A percentile compares a stretch with the other conserved stretches of the same genome.
These are phyloP conservation scores for Torymus tubicola DNA, from an alignment of 2,888 invertebrate species.

Conservation along the genomic window DNA sequence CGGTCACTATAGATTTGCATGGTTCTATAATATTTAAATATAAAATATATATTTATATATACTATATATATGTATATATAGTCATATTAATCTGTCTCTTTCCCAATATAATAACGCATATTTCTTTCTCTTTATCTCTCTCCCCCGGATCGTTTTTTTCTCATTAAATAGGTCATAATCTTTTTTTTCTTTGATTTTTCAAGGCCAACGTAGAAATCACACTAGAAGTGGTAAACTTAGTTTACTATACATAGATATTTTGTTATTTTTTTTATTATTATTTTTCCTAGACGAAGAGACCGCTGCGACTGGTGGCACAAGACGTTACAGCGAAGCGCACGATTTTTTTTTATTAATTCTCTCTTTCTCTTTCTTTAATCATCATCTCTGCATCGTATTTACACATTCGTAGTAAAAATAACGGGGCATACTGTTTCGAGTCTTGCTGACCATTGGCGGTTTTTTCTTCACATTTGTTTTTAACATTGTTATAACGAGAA, in stretches of 20 bases:
- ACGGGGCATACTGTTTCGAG: slow-evolving; percentile 52
- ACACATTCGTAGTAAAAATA: slow-evolving; percentile 56
- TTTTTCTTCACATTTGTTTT: not conserved
- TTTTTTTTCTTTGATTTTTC: slow-evolving; percentile 70
- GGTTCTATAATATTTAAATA: slow-evolving; percentile 69
- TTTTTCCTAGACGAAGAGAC: slow-evolving; percentile 51
- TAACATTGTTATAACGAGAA: slow-evolving; percentile 37
- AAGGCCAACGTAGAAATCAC: slow-evolving; percentile 76
- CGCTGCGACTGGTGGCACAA: slow-evolving; percentile 53
- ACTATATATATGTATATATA: slow-evolving; percentile 61
- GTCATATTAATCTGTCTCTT: slow-evolving; percentile 66
- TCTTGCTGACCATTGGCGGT: slow-evolving; percentile 55
- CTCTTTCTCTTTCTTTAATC: not conserved
- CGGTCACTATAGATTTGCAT: slow-evolving; percentile 65
- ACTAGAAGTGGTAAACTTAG: slow-evolving; percentile 72
- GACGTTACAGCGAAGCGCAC: slow-evolving; percentile 56
- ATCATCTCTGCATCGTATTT: slow-evolving; percentile 46
- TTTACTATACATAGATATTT: slow-evolving; percentile 57
- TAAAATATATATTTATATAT: slow-evolving; percentile 69
- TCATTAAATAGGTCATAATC: slow-evolving; percentile 57
- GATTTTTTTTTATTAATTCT: slow-evolving; percentile 43
- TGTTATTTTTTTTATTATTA: slow-evolving; percentile 26
- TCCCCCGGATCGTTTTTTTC: slow-evolving; percentile 59
- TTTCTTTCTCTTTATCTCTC: slow-evolving; percentile 59
- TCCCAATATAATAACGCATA: slow-evolving; percentile 71